Base-by-base conservation (phyloP, 2,888 invertebrate genomes). In the Drosophila demipolita region DNA sequence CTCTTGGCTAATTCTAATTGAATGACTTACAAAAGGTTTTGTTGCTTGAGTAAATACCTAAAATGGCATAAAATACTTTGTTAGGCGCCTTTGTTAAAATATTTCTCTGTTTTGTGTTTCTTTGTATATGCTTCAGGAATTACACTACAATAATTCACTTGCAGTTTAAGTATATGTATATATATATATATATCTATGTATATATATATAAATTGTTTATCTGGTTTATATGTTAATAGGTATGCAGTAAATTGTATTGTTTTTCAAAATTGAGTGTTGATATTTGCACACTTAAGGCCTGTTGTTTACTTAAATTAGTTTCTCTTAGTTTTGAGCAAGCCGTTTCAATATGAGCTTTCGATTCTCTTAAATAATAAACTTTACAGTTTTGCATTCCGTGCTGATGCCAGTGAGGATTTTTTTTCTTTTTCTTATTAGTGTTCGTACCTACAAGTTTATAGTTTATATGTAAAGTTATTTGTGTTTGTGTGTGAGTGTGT, bases 261-360 rank as follows among this genome's bases (percentile, higher is more conserved):
- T 57, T 60, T 85, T 73, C 29, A 73, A 84, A 82, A 77, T 83
- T 83, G 72, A 80, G 84, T 72, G 77, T 80, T 82, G 70, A 73
- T 86, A 73, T 89, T 89, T 90, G 89, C 89, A 90, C 90, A 89
- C 89, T 90, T 87, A 89, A 89, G 89, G 89, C 90, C 85, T 87
- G 78, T 83, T 70, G 85, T 81, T 78, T 33, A 78, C 80, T 73
- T 79, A 68, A 59, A 58, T 71, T 80, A 76, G 33, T 58, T 49
- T 29, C 63, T 36, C 8, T 53, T 68, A 59, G 26, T 69, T 66
- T 80, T 79, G 85, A 83, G 87, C 83, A 87, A 83, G 71, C 69
- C 68, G 38, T 58, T 75, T 62, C 52, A 49, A 59, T 36, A 59
- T 79, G 80, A 84, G 82, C 60, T 64, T 68, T 53, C 59, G 23